Conservation (phyloP, 1,140 invertebrate genomes). For the Trigoniulus corallinus region DNA sequence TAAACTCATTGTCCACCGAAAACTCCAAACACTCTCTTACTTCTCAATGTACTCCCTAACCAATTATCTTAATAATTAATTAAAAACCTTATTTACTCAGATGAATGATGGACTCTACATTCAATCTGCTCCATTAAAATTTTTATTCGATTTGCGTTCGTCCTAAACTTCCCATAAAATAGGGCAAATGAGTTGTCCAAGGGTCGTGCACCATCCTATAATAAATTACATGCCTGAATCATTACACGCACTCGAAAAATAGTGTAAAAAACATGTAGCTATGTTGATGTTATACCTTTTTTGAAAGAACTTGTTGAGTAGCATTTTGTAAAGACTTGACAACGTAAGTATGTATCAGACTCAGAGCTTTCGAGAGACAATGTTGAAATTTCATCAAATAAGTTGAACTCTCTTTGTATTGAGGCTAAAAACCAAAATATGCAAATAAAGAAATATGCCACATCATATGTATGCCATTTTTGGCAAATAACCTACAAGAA, state of each 20-base stretch:
- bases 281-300: conserved; percentile 22
- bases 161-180: conserved; percentile 88
- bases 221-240: neutral
- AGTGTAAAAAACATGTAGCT: neutral
- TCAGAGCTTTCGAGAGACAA: conserved; percentile 16
- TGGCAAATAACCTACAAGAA: neutral
- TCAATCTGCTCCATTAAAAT: conserved; percentile 67
- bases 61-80: conserved; percentile 7
- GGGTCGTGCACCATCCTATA: conserved; percentile 8
- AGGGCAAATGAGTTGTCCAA: conserved; percentile 65
- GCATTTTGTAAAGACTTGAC: conserved; percentile 52
- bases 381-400: conserved; percentile 33
- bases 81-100: conserved; percentile 36
- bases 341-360: conserved; percentile 16
- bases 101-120: conserved; percentile 44
- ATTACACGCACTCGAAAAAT: neutral
- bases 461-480: neutral
- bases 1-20: too few relatives aligned
- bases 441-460: neutral
- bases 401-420: conserved; percentile 50
- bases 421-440: conserved; percentile 26
- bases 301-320: conserved; percentile 45
- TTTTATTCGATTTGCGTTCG: conserved; percentile 63
- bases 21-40: too few relatives aligned
- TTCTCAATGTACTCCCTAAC: neutral